A percentile compares a stretch with the other conserved stretches of the same genome.
Conservation (phyloP, 2,113 vertebrate genomes). For the Pseudonaja textilis region DNA sequence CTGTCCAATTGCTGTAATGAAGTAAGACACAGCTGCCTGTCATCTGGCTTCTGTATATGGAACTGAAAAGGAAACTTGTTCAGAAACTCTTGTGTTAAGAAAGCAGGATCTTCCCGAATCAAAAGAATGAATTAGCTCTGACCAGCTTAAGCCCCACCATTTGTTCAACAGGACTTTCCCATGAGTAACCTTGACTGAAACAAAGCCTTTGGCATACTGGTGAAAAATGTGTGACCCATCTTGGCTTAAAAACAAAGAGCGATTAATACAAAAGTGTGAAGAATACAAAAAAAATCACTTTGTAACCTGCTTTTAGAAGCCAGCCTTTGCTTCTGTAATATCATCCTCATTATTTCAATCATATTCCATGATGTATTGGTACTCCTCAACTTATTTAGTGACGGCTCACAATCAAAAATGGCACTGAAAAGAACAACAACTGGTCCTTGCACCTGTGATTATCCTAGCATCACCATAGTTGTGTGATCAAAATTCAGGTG, state of each 20-base stretch:
- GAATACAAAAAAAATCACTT: neutral
- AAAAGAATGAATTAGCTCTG: neutral
- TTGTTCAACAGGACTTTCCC: neutral
- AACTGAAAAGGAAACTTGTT: neutral
- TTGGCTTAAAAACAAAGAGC: neutral
- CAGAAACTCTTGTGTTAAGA: neutral
- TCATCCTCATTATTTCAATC: conserved; percentile 19
- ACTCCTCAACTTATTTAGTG: neutral
- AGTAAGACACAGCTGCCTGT: neutral
- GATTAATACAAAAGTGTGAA: neutral
- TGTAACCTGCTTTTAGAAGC: fast-evolving
- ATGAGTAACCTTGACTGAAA: neutral
- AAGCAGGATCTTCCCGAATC: neutral
- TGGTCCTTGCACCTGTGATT: neutral
- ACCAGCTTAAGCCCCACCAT: neutral
- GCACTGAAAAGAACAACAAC: neutral
- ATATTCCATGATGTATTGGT: neutral
- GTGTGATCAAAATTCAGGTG: neutral
- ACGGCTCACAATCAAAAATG: neutral
- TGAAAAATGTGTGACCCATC: neutral
- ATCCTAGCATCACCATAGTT: neutral
- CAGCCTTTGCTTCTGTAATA: conserved; percentile 32
- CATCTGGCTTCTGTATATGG: neutral
- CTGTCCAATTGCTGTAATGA: neutral
- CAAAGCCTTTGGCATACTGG: neutral